These are phyloP conservation scores for Cephus sareptanus DNA, from an alignment of 2,888 invertebrate species.

Conservation along the genomic window DNA sequence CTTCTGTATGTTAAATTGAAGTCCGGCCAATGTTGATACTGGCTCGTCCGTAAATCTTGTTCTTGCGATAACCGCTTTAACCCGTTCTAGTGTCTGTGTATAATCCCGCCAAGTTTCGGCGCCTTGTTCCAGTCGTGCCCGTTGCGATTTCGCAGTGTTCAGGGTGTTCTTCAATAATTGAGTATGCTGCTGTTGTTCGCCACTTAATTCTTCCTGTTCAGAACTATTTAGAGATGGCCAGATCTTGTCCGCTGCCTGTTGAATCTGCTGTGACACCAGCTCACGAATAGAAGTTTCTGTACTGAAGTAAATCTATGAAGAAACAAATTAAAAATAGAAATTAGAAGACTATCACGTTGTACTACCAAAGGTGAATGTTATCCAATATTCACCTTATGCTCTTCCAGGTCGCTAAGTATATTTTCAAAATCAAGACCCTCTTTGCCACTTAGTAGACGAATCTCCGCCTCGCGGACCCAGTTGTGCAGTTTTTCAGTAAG, in stretches of 20 bases:
- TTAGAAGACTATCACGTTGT: not conserved
- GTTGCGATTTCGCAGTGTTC: conserved; percentile 84
- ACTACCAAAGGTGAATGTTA: not conserved
- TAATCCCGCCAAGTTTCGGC: conserved; percentile 89
- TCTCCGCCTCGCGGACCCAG: conserved; percentile 87
- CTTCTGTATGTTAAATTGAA: conserved; percentile 87
- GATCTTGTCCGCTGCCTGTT: conserved; percentile 86
- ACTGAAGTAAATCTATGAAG: conserved; percentile 76
- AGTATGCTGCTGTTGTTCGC: conserved; percentile 84
- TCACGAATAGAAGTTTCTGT: conserved; percentile 83
- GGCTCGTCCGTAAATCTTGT: conserved; percentile 84
- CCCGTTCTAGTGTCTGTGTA: conserved; percentile 80
- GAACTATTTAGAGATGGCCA: conserved; percentile 85
- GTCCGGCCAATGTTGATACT: conserved; percentile 80
- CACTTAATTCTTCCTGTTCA: conserved; percentile 86
- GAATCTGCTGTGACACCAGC: conserved; percentile 83
- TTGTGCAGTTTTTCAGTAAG: conserved; percentile 82
- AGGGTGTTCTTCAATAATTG: conserved; percentile 85
- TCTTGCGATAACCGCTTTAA: conserved; percentile 79
- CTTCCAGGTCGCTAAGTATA: conserved; percentile 83
- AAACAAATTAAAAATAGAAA: conserved; percentile 10
- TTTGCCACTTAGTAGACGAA: conserved; percentile 80
- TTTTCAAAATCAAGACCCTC: conserved; percentile 91
- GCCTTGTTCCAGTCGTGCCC: conserved; percentile 84
- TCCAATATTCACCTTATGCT: conserved; percentile 75